Evolutionary conservation across 2,113 vertebrate genomes (phyloP), one percentile per base, ranked within the genome.

Genomic region (Cebidichthys violaceus): DNA sequence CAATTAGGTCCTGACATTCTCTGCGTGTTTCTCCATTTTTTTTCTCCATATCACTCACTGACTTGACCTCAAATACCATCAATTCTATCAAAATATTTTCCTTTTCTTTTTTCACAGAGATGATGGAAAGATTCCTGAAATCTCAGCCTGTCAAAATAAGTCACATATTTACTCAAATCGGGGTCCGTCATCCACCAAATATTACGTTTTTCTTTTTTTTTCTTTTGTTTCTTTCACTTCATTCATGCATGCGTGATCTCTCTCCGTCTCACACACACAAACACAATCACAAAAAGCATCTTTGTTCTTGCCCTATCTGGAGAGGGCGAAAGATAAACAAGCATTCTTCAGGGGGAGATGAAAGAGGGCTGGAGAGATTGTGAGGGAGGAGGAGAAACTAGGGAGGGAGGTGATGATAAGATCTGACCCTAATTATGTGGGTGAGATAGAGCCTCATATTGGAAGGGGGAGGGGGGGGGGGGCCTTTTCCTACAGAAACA

Each of bases 321-420:
- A 77, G 60, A 78, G 77, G 65, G 80, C 14, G 1, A 81, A 74
- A 88, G 88, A 90, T 89, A 90, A 92, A 91, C 86, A 84, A 76
- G 78, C 86, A 90, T 92, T 92, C 88, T 84, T 88, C 65, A 11
- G 22, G 71, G 11, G 29, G 35, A 87, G 86, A 91, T 92, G 80
- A 90, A 90, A 93, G 86, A 82, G 70, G 41, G 29, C 54, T 22
- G 72, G 66, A 77, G 75, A 70, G 88, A 88, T 80, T 70, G 79
- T 70, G 67, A 59, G 60, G 80, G 29, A 65, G 61, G 70, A 55
- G 70, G 60, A 77, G 79, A 70, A 82, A 54, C 45, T 67, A 17
- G 55, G 17, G 70, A 60, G 9, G 13, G 65, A 10, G 57, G 64
- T 13, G 57, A 52, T 61, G 81, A 86, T 91, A 89, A 86, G 85